phyloP scores from a whole-genome alignment of 2,797 vertebrate genomes.

The Leontopithecus rosalia region DNA sequence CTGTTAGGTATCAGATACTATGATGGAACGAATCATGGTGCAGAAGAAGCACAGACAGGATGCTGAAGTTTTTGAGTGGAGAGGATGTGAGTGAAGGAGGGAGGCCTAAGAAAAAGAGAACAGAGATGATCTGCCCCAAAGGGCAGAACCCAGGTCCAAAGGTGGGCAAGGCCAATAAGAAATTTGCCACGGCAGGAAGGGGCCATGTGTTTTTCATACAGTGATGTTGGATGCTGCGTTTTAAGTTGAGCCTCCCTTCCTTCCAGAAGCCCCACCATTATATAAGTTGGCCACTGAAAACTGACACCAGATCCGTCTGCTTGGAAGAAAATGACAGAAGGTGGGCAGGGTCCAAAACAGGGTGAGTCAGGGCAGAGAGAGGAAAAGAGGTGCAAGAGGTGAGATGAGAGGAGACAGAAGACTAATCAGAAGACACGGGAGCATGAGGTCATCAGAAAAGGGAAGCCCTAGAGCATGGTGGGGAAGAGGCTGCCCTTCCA shows the following conservation, averaged over 20 bases:
- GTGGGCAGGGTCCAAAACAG: neutral
- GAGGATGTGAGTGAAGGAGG: neutral
- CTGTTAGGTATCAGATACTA: neutral
- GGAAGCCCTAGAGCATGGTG: neutral
- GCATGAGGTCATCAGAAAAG: neutral
- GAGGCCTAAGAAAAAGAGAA: neutral
- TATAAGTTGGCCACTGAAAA: neutral
- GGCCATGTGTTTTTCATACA: neutral
- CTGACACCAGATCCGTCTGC: neutral
- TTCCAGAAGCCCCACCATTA: accelerated
- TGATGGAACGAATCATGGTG: neutral
- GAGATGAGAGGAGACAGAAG: neutral
- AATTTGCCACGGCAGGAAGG: accelerated
- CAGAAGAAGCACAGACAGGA: neutral
- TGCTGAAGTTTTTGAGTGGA: neutral
- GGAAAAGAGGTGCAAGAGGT: neutral
- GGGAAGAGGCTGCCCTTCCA: neutral
- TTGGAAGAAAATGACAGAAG: neutral
- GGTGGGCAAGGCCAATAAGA: neutral
- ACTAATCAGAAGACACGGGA: neutral
- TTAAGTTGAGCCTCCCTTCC: neutral
- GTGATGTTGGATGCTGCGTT: neutral
- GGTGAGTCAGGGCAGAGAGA: neutral
- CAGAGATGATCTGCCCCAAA: neutral
- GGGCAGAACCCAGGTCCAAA: neutral